Evolutionary conservation across 2,888 invertebrate species (phyloP).

Genomic region (Dugesia japonica): DNA sequence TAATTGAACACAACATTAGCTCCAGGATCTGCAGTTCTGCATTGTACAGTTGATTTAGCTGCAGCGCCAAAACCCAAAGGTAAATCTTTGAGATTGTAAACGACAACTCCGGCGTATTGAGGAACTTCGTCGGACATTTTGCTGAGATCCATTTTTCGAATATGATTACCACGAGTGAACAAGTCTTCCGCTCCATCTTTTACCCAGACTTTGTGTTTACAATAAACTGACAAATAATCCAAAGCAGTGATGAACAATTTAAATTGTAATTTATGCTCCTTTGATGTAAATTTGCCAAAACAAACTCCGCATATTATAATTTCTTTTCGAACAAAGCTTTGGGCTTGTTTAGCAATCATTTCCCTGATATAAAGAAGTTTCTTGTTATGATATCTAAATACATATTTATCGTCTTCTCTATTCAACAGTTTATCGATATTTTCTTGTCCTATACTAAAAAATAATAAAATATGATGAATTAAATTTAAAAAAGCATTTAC

Average conservation of each 20-base stretch:
- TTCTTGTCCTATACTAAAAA: neutral
- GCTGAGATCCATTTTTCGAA: neutral
- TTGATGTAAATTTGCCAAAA: neutral
- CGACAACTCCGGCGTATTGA: neutral
- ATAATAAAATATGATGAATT: neutral
- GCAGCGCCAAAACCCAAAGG: slow-evolving; percentile 80
- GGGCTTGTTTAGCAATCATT: neutral
- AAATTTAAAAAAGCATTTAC: neutral
- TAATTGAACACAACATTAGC: slow-evolving; percentile 83
- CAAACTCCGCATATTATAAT: neutral
- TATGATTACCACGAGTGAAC: neutral
- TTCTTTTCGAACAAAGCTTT: neutral
- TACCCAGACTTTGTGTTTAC: neutral
- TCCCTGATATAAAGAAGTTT: neutral
- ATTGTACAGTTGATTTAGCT: slow-evolving; percentile 75
- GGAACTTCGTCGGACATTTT: neutral
- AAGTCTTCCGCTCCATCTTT: neutral
- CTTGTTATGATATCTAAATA: neutral
- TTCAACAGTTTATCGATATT: neutral
- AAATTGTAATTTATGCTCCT: neutral
- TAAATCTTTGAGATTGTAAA: slow-evolving; percentile 28
- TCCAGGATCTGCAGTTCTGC: slow-evolving; percentile 76
- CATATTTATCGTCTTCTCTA: slow-evolving; percentile 1
- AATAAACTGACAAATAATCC: neutral
- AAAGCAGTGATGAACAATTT: neutral